A percentile compares a stretch with the other conserved stretches of the same genome.
These are phyloP conservation scores for Pelvicachromis taeniatus DNA, from an alignment of 2,113 vertebrate genomes.

Conservation along the genomic window DNA sequence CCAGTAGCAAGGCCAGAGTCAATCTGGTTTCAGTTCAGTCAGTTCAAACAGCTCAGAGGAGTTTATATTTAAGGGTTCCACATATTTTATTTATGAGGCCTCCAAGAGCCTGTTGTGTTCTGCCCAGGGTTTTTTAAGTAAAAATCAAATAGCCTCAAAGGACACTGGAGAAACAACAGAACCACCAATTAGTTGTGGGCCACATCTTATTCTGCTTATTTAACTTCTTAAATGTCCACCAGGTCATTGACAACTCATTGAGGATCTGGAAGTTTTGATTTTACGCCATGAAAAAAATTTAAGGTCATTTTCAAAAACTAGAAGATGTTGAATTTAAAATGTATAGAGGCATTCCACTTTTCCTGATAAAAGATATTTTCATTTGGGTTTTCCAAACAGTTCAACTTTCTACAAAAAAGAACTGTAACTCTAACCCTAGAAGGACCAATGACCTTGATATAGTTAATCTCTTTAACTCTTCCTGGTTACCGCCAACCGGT, in stretches of 20 bases:
- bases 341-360: background rate
- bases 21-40: constrained; percentile 51
- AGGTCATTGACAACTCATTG: background rate
- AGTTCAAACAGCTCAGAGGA: constrained; percentile 13
- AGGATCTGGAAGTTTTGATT: background rate
- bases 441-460: background rate
- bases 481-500: background rate
- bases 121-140: constrained; percentile 34
- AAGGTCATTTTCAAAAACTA: background rate
- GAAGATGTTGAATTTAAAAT: background rate
- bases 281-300: background rate
- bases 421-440: background rate
- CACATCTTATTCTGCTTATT: background rate
- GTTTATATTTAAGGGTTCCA: constrained; percentile 9
- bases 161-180: constrained; percentile 2
- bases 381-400: background rate
- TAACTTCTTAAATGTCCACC: background rate
- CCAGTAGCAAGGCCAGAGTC: constrained; percentile 48
- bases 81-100: constrained; percentile 41
- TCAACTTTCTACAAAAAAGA: background rate
- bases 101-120: constrained; percentile 23
- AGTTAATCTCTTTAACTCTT: background rate
- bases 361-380: background rate
- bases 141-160: background rate
- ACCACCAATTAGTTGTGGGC: background rate